phyloP scores from a whole-genome alignment of 2,888 invertebrate genomes.

The Tetragnatha montana region DNA sequence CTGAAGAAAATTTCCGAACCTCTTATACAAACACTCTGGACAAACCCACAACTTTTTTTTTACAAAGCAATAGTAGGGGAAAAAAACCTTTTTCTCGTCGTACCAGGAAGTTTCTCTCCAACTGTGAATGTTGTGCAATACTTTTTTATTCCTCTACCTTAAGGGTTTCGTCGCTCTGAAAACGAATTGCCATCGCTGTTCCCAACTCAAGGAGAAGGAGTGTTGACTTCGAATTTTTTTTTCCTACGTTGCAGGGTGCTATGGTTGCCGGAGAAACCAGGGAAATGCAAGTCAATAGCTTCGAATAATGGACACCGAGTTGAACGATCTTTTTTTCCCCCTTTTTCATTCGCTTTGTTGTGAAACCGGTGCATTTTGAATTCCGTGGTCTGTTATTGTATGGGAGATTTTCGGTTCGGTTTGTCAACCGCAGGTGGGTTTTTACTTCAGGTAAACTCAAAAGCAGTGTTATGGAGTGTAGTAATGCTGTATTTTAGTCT shows the following conservation, averaged over 20 bases:
- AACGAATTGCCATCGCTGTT: neutral
- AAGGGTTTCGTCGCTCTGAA: neutral
- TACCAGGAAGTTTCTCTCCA: neutral
- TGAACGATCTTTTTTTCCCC: neutral
- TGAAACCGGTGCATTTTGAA: neutral
- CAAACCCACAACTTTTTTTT: neutral
- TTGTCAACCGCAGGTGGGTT: neutral
- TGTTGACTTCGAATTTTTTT: neutral
- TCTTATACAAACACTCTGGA: neutral
- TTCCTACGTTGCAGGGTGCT: neutral
- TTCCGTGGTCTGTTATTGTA: neutral
- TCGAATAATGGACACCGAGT: slow-evolving; percentile 10
- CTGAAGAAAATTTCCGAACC: neutral
- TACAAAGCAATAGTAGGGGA: neutral
- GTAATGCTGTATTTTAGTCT: no score
- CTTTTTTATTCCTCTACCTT: neutral
- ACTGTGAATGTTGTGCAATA: neutral
- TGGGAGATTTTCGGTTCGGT: neutral
- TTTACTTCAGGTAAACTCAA: neutral
- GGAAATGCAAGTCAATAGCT: neutral
- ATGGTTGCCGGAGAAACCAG: neutral
- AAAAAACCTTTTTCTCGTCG: neutral
- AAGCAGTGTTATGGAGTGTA: no score
- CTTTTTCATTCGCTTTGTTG: neutral
- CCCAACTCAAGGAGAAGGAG: neutral